These are phyloP conservation scores for Leuciscus waleckii DNA, from an alignment of 2,797 vertebrate genomes.

Conservation along the genomic window DNA sequence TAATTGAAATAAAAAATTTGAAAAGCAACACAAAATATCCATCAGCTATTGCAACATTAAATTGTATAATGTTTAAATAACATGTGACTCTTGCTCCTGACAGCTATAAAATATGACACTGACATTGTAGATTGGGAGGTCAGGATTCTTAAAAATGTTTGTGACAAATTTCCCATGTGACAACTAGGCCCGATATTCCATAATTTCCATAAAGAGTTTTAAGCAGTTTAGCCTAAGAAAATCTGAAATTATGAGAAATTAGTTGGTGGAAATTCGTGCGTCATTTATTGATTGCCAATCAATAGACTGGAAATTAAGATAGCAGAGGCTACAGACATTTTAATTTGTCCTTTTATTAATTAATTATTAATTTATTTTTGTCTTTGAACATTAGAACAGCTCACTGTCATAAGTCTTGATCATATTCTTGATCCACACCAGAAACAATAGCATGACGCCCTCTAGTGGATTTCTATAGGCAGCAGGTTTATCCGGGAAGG, in stretches of 20 bases:
- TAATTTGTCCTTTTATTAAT: neutral
- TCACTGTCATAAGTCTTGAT: neutral
- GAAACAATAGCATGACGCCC: slow-evolving; percentile 13
- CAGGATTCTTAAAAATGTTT: neutral
- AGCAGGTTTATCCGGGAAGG: neutral
- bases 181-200: neutral
- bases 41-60: neutral
- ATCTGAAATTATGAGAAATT: neutral
- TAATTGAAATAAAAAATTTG: neutral
- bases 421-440: neutral
- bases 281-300: neutral
- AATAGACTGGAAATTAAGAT: too few relatives aligned
- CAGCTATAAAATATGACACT: neutral
- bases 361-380: too few relatives aligned
- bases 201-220: neutral
- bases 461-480: slow-evolving; percentile 22
- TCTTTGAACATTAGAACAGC: neutral
- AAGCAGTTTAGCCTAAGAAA: neutral
- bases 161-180: neutral
- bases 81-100: too few relatives aligned
- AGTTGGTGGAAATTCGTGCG: too few relatives aligned
- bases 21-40: neutral
- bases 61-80: too few relatives aligned
- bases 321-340: neutral
- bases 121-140: neutral